A percentile compares a stretch with the other conserved stretches of the same genome.
These are phyloP conservation scores for Porites lobata DNA, from an alignment of 92 coral and sea anemone genomes.

Conservation along the genomic window DNA sequence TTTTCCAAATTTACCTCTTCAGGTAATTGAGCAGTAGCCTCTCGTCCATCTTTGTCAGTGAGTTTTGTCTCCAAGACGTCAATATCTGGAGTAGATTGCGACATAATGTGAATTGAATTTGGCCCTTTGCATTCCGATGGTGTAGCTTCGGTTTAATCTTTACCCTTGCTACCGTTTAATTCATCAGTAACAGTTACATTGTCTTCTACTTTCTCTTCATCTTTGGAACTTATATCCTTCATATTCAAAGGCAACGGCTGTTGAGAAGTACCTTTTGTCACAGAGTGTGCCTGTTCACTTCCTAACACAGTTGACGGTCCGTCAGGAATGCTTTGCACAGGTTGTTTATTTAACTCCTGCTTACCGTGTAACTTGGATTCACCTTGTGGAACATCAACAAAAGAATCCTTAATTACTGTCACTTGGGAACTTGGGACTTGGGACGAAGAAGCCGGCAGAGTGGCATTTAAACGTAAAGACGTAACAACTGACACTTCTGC, in stretches of 20 bases:
- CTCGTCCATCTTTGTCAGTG: conserved; percentile 86
- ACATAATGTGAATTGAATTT: conserved; percentile 63
- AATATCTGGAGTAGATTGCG: conserved; percentile 75
- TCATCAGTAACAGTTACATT: background rate
- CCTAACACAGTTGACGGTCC: background rate
- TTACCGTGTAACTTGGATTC: background rate
- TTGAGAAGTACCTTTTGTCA: background rate
- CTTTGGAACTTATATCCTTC: background rate
- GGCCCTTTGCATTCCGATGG: conserved; percentile 72
- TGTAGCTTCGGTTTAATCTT: background rate
- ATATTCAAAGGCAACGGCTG: background rate
- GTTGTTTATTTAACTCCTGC: background rate
- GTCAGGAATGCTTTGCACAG: background rate
- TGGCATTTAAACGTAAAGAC: conserved; percentile 20
- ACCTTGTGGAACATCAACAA: background rate
- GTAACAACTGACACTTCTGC: conserved; percentile 28
- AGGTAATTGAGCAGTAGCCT: conserved; percentile 90
- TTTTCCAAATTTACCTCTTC: conserved; percentile 8
- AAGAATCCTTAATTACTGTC: conserved; percentile 10
- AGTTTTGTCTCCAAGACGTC: conserved; percentile 92
- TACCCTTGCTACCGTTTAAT: conserved; percentile 1
- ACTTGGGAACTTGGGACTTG: conserved; percentile 24
- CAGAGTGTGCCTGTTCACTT: background rate
- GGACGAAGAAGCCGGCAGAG: conserved; percentile 12
- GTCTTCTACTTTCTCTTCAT: background rate